Conservation (phyloP, 92 coral and sea anemone species). For the Anthopleura xanthogrammica region DNA sequence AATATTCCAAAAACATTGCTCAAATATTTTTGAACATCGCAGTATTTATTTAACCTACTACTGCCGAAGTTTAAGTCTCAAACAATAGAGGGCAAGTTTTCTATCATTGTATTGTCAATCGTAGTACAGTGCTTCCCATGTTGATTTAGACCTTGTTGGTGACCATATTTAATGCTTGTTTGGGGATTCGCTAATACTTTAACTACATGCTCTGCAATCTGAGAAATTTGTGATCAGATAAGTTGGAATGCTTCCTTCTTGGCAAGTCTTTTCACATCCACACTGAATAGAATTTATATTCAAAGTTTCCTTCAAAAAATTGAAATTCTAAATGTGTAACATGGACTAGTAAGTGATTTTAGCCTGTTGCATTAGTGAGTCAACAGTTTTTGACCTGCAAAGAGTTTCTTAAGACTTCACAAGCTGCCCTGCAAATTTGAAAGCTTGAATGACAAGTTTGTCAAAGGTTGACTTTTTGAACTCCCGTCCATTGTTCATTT, state of each 20-base stretch:
- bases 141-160: constrained; percentile 15
- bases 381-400: background rate
- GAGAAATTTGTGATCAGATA: constrained; percentile 14
- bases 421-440: background rate
- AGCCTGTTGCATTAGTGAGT: too few relatives aligned
- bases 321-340: background rate
- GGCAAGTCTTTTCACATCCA: background rate
- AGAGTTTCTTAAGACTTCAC: background rate
- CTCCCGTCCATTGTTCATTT: too few relatives aligned
- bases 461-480: background rate
- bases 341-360: background rate
- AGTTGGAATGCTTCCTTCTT: background rate
- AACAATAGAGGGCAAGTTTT: background rate
- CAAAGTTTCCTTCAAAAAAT: background rate
- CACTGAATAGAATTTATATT: background rate
- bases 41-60: constrained; percentile 3
- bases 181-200: constrained; percentile 5
- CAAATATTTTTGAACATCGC: background rate
- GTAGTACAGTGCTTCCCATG: background rate
- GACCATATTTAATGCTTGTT: constrained; percentile 10
- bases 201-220: constrained; percentile 14
- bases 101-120: background rate
- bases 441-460: background rate
- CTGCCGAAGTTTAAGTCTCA: background rate
- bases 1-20: constrained; percentile 5